Base-by-base conservation (phyloP, 2,113 vertebrate genomes). In the Rhizomys pruinosus region DNA sequence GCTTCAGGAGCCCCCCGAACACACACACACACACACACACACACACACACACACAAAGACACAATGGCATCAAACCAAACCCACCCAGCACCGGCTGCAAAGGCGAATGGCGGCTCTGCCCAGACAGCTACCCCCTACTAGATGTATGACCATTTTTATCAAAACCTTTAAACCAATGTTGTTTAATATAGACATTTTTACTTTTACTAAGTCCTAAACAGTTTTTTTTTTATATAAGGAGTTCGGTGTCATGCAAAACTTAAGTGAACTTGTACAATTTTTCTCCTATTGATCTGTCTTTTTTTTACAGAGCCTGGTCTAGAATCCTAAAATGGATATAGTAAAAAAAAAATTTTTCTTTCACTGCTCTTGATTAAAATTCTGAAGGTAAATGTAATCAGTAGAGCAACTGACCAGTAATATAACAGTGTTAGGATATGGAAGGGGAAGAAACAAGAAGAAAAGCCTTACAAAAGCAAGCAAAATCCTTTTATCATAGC, bases 321-420 rank as follows among this genome's bases (percentile, higher is more conserved):
- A 19, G 10, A 37, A 55, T 86, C 44, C 73, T 94, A 57, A 74
- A 80, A 86, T 94, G 44, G 57, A 79, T 39, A 37, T 22, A 90
- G 25, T n/a, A 85, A 78, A 71, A n/a, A 79, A 52, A 52, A 52
- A 11, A 52, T 52, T 52, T 52, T 94, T 55, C 87, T 63, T 52
- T 32, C n/a, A 9, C 34, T 25, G 25, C 7, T 55, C 20, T 44
- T 72, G 71, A 44, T 77, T 76, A 69, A 76, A 82, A 17, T 57
- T 86, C 71, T 61, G 39, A 77, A 52, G 16, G 42, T 81, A 55
- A 89, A 63, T 44, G 32, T 74, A 71, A 76, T 22, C 32, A 82
- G 29, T 39, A n/a, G 8, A 87, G 27, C 76, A 37, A 59, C 63
- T 85, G 22, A 74, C 63, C 59, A 47, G 25, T 92, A 39, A 52